Percentiles rank a stretch among this genome's conserved stretches.
These are phyloP conservation scores for Tetranychus piercei DNA, from an alignment of 2,888 invertebrate genomes.

Conservation along the genomic window DNA sequence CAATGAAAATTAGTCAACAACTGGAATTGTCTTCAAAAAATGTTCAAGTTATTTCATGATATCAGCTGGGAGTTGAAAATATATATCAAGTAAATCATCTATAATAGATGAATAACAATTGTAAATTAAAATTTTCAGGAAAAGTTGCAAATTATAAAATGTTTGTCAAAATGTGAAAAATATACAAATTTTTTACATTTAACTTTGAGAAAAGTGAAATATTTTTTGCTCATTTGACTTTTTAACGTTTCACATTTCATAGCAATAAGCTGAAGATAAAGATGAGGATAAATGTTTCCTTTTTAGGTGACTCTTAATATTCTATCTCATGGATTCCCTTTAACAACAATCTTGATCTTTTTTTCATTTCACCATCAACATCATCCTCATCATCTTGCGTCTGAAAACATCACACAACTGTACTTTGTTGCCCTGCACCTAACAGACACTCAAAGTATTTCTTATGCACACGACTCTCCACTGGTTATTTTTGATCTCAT, in stretches of 20 bases:
- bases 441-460: not conserved
- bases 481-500: conserved; percentile 3
- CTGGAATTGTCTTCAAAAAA: no score
- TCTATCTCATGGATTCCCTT: not conserved
- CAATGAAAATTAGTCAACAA: no score
- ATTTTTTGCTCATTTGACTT: not conserved
- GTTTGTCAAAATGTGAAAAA: no score
- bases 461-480: conserved; percentile 6
- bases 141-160: no score
- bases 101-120: no score
- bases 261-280: not conserved
- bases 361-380: not conserved
- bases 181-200: no score
- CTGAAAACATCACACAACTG: not conserved
- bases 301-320: not conserved
- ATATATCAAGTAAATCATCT: no score
- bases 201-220: not conserved
- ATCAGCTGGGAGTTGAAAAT: no score
- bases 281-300: not conserved
- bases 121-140: no score
- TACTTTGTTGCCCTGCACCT: conserved; percentile 1
- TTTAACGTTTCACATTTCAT: not conserved
- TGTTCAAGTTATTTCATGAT: no score
- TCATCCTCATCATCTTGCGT: conserved; percentile 6
- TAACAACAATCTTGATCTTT: not conserved